Evolutionary conservation across 2,888 invertebrate species (phyloP).

Genomic region (Ypsolopha scabrella): DNA sequence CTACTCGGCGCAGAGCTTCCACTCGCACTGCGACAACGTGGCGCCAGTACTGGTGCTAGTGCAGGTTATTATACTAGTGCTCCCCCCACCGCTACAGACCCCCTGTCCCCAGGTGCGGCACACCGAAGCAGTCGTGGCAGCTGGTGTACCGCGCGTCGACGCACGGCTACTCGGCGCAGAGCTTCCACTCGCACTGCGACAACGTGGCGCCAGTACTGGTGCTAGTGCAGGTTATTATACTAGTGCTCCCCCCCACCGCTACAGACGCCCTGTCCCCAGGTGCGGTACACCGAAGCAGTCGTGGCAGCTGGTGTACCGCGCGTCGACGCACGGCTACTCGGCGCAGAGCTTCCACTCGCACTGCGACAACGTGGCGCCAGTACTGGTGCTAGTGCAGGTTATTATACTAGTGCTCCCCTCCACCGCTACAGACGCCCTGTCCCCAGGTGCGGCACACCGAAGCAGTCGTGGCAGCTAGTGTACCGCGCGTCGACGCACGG

Average conservation of each 20-base stretch:
- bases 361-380: conserved; percentile 88
- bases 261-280: conserved; percentile 51
- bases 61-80: conserved; percentile 58
- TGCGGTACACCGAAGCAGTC: conserved; percentile 83
- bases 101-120: conserved; percentile 75
- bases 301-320: conserved; percentile 89
- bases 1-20: conserved; percentile 88
- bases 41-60: conserved; percentile 87
- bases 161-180: conserved; percentile 87
- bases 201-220: conserved; percentile 86
- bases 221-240: conserved; percentile 74
- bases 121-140: conserved; percentile 86
- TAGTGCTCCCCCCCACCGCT: neutral
- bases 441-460: conserved; percentile 80
- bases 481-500: conserved; percentile 92
- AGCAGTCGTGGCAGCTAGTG: conserved; percentile 87
- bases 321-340: conserved; percentile 88
- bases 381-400: conserved; percentile 84
- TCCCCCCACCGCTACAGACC: neutral
- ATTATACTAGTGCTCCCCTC: conserved; percentile 12
- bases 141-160: conserved; percentile 88
- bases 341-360: conserved; percentile 90
- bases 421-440: no score
- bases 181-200: conserved; percentile 92
- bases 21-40: conserved; percentile 88